Evolutionary conservation across 2,113 vertebrate species (phyloP).

Genomic region (Mirounga angustirostris): DNA sequence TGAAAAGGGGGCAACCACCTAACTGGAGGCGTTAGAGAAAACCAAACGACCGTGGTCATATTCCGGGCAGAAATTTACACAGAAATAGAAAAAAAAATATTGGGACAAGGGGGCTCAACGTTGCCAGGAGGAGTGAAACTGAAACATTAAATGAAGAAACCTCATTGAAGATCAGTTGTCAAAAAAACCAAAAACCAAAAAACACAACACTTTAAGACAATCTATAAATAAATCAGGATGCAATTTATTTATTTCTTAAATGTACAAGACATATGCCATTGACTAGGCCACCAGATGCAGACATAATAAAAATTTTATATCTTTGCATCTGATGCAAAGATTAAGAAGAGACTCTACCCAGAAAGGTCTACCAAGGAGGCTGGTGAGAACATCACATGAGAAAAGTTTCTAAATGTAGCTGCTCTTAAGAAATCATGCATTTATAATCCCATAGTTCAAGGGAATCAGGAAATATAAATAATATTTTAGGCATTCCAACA

Average conservation of each 20-base stretch:
- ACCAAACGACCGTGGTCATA: background rate
- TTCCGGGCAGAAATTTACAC: background rate
- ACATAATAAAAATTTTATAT: background rate
- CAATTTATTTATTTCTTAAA: conserved; percentile 40
- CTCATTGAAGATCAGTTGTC: background rate
- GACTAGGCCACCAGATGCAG: background rate
- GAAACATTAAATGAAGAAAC: background rate
- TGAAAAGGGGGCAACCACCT: background rate
- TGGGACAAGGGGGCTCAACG: background rate
- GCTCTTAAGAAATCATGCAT: background rate
- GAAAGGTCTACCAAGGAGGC: background rate
- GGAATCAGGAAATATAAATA: background rate
- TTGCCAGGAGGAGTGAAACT: background rate
- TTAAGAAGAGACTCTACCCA: background rate
- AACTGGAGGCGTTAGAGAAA: background rate
- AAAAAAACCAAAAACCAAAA: background rate
- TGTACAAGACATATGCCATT: background rate
- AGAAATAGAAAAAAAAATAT: background rate
- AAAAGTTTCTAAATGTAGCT: background rate
- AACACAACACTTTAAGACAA: background rate
- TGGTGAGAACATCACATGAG: background rate
- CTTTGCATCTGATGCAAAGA: conserved; percentile 37
- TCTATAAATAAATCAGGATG: background rate
- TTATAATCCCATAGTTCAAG: background rate
- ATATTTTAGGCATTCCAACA: background rate